Conservation (phyloP, 2,113 vertebrate genomes). For the Takifugu bimaculatus region DNA sequence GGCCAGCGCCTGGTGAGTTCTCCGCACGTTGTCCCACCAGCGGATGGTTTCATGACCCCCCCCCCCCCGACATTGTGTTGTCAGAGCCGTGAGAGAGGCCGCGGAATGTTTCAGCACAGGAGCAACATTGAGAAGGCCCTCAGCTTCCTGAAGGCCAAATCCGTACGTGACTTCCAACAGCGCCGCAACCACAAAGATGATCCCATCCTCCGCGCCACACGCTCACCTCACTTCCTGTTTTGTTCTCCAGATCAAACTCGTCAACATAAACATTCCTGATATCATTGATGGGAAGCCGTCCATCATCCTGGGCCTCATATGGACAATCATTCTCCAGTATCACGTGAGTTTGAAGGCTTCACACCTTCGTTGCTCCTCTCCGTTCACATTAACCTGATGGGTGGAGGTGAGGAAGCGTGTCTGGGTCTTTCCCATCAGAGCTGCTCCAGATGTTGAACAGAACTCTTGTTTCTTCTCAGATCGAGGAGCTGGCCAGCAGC, state of each 20-base stretch:
- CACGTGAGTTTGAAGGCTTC: constrained; percentile 79
- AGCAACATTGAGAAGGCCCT: constrained; percentile 91
- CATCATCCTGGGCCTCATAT: constrained; percentile 94
- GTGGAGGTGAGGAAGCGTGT: too few species aligned
- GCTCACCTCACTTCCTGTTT: constrained; percentile 1
- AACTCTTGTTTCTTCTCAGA: constrained; percentile 66
- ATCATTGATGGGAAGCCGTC: constrained; percentile 92
- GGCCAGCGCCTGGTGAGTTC: constrained; percentile 84
- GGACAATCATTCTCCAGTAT: constrained; percentile 96
- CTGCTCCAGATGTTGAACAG: background rate
- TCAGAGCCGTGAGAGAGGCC: constrained; percentile 87
- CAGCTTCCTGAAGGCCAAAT: constrained; percentile 84
- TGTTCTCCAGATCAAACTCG: constrained; percentile 85
- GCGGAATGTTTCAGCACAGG: constrained; percentile 86
- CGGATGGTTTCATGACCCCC: background rate
- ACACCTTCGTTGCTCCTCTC: background rate
- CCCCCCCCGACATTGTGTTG: constrained; percentile 17
- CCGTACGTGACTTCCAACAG: constrained; percentile 69
- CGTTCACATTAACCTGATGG: too few species aligned
- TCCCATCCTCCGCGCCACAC: background rate
- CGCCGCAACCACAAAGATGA: background rate
- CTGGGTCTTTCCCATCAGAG: background rate
- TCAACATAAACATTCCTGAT: constrained; percentile 96
- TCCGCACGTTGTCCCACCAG: background rate
- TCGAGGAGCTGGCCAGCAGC: constrained; percentile 84